These are phyloP conservation scores for Platynereis dumerilii DNA, from an alignment of 2,888 invertebrate species.

Conservation along the genomic window DNA sequence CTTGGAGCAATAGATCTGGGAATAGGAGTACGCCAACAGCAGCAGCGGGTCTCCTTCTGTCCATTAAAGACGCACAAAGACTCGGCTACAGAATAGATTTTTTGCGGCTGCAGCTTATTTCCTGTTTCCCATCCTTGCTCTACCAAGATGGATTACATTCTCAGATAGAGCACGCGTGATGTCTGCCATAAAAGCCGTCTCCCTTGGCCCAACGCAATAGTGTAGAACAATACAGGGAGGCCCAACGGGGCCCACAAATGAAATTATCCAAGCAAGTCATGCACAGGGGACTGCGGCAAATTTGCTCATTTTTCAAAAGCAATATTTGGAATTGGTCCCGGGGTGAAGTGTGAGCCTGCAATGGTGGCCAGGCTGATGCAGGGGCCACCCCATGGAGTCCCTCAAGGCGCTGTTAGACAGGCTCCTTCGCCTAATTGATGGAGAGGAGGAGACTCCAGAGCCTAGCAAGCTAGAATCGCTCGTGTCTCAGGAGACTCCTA, in stretches of 20 bases:
- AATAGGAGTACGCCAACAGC: too few relatives aligned
- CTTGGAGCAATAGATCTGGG: too few relatives aligned
- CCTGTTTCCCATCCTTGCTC: too few relatives aligned
- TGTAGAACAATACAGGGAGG: background rate
- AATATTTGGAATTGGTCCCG: conserved; percentile 8
- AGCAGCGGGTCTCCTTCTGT: too few relatives aligned
- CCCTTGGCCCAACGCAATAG: conserved; percentile 9
- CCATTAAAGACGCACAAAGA: too few relatives aligned
- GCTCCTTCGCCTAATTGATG: conserved; percentile 6
- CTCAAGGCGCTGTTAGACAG: background rate
- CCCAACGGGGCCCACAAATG: background rate
- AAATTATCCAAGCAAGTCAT: conserved; percentile 9
- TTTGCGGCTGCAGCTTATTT: too few relatives aligned
- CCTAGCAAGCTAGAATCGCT: too few relatives aligned
- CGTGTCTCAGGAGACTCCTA: too few relatives aligned
- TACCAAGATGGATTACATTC: conserved; percentile 4
- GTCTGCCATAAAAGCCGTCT: background rate
- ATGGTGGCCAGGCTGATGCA: background rate
- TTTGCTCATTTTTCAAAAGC: conserved; percentile 10
- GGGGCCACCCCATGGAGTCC: background rate
- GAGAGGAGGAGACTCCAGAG: background rate
- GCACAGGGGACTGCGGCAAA: conserved; percentile 3
- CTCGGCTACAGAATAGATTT: too few relatives aligned
- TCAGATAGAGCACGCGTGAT: conserved; percentile 4
- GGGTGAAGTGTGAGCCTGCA: background rate